Evolutionary conservation across 2,113 vertebrate species (phyloP).

Genomic region (Morone chrysops): DNA sequence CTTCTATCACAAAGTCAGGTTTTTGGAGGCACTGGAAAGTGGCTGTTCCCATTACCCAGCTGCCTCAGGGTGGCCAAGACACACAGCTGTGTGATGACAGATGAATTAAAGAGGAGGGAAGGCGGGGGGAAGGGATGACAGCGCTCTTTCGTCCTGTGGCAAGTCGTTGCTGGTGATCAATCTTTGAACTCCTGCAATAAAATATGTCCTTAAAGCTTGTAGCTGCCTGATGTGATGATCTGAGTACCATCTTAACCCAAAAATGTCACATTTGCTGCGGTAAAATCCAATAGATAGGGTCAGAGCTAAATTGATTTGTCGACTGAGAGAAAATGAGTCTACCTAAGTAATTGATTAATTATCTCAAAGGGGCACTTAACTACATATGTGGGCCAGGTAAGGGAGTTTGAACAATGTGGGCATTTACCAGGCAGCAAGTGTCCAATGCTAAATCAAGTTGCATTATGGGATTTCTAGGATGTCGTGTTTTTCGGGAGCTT

Average conservation of each 20-base stretch:
- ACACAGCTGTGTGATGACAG: conserved; percentile 63
- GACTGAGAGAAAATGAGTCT: neutral
- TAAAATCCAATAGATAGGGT: neutral
- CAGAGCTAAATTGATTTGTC: neutral
- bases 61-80: conserved; percentile 38
- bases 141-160: conserved; percentile 6
- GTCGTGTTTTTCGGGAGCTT: too few relatives aligned
- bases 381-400: neutral
- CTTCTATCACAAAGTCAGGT: conserved; percentile 9
- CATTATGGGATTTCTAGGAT: too few relatives aligned
- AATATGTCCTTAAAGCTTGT: conserved; percentile 19
- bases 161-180: conserved; percentile 4
- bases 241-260: neutral
- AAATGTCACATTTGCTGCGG: neutral
- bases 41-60: conserved; percentile 57
- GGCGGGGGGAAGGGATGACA: neutral
- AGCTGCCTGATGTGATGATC: neutral
- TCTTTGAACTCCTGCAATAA: conserved; percentile 35
- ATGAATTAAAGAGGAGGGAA: conserved; percentile 24
- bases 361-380: neutral
- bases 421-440: neutral
- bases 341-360: neutral
- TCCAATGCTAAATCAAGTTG: too few relatives aligned
- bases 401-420: too few relatives aligned
- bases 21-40: conserved; percentile 17